phyloP scores from a whole-genome alignment of 2,113 vertebrate genomes.

The Talpa occidentalis region DNA sequence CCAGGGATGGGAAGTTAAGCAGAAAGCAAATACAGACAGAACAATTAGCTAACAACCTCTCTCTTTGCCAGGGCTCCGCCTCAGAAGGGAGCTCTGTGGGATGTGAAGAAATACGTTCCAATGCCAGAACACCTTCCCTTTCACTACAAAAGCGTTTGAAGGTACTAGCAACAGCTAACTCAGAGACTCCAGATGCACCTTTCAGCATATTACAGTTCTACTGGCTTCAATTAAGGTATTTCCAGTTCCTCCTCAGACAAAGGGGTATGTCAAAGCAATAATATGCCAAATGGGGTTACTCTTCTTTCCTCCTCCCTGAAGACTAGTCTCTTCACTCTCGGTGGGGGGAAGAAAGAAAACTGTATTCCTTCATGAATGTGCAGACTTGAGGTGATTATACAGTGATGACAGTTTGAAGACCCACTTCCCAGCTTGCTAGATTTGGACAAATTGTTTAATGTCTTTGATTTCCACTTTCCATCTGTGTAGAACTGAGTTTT shows the following conservation, averaged over 20 bases:
- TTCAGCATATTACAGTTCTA: background rate
- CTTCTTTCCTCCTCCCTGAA: background rate
- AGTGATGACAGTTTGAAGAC: background rate
- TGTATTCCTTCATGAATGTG: background rate
- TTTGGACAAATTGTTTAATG: background rate
- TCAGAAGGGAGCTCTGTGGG: background rate
- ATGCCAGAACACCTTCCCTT: background rate
- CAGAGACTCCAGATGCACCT: background rate
- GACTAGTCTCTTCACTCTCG: rapidly evolving
- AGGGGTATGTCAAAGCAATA: background rate
- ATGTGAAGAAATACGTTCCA: background rate
- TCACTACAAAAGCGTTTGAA: background rate
- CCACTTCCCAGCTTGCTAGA: background rate
- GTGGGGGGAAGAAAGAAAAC: background rate
- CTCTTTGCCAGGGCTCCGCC: background rate
- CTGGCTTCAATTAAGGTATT: background rate
- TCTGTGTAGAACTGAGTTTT: background rate
- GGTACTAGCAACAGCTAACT: background rate
- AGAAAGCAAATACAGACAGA: background rate
- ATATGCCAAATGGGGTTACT: background rate
- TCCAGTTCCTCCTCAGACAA: background rate
- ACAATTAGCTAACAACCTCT: background rate
- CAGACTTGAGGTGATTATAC: background rate
- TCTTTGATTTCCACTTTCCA: background rate
- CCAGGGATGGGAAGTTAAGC: background rate